Base-by-base conservation (phyloP, 2,797 vertebrate genomes). In the Eulemur rubriventer region DNA sequence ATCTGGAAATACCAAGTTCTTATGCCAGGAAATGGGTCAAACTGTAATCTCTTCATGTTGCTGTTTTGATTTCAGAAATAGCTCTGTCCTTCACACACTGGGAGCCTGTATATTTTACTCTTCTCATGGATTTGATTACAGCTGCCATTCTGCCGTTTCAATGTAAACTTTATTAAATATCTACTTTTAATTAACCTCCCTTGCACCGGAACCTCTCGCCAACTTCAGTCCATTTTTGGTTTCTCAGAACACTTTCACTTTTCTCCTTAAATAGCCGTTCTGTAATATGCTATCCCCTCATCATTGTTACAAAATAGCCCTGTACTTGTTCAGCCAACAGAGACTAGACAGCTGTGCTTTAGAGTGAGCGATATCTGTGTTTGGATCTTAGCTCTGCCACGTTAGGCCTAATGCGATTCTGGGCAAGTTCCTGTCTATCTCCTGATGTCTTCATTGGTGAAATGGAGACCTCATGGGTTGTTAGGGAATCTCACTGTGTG, bases 21-120 rank as follows among this genome's bases (percentile, higher is more conserved):
- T 95, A 95, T 94, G 95, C 93, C 93, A 98, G 96, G 61, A 97
- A 97, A 94, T 96, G 84, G 97, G 97, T 98, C 96, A 96, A 95
- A 93, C 70, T 89, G 67, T 97, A 98, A 96, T 97, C 96, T 97
- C 95, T 97, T 96, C 86, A 65, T 93, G 93, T 91, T 91, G 89
- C 94, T 97, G 91, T 97, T 97, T 98, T 96, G 94, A 96, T 97
- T 97, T 98, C 96, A 97, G 93, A 97, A 96, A 96, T 95, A 96
- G 63, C 65, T 97, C 89, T 91, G 96, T 92, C 80, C 94, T 97
- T 93, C 84, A 79, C 92, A 95, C 67, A 69, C 86, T 78, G 61
- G 94, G 79, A 96, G 78, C n/a, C 61, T 93, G 41, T 65, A 63
- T 55, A 72, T 65, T 94, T 94, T 76, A 70, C 78, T 83, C 48